Evolutionary conservation across 2,113 vertebrate genomes (phyloP), one percentile per base, ranked within the genome.

Genomic region (Casuarius casuarius): DNA sequence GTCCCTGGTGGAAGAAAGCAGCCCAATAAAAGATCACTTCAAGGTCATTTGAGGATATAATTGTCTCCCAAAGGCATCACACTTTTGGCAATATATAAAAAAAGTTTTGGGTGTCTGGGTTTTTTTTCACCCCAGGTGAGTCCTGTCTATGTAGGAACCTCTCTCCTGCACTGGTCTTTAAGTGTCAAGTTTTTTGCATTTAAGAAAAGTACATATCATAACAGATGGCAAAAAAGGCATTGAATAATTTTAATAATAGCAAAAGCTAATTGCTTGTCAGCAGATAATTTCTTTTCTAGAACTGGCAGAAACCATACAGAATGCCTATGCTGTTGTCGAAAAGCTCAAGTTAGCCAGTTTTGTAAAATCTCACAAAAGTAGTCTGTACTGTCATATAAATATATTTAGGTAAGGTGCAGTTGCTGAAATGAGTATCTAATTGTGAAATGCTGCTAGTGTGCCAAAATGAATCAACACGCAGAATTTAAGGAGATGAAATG

Each of bases 181-280:
- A 68, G 82, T 46, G 52, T 73, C 49, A 77, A 29, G 44, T 83
- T 89, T 49, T 52, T 77, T 86, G 54, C 48, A 21, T 86, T 86
- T 71, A 40, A 88, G 71, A 80, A 59, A 76, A 95, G 42, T 51
- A 51, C 20, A 49, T 46, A 29, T 12, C 0, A 0, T 86, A 93
- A 80, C 88, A 94, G 82, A 91, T 87, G 72, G 84, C 59, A 91
- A 83, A 89, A 96, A 81, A 74, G 67, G 67, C 59, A 65, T 44
- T 66, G 29, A 92, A 80, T 77, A 52, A 70, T 89, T 80, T 90
- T 92, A 83, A 80, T 92, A 85, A 66, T 62, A 80, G 44, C 62
- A 90, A 88, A 93, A 92, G 52, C 75, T 77, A 79, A 80, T 90
- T 79, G 48, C 67, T 66, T 88, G 63, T 92, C 85, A 93, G 49